Evolutionary conservation across 2,797 vertebrate genomes (phyloP), one percentile per base, ranked within the genome.

Genomic region (Florisuga fusca): DNA sequence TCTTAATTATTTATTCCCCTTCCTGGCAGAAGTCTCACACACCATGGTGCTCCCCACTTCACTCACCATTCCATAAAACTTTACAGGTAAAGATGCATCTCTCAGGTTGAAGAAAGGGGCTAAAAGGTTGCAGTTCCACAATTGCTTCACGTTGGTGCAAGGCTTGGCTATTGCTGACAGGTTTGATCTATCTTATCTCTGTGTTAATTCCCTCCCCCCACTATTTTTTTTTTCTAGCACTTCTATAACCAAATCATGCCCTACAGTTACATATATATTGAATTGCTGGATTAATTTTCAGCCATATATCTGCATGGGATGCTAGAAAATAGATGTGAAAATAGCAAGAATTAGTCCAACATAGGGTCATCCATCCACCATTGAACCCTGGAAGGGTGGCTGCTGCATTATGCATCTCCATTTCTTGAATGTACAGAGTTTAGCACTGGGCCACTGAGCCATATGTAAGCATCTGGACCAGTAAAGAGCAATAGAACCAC

Each of bases 1-100:
- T 43, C 45, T 72, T 81, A 77, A 76, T 91, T 94, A 81, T 85
- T 94, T 81, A 85, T 85, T 54, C 12, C 33, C 67, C 59, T 53
- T 88, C 1, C 0, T 12, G 48, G 64, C 45, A 8, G 33, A 71
- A 77, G 71, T 85, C 84, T 67, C 59, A 41, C 26, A 22, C 0
- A 0, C 22, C 23, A 4, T 4, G 31, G 59, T 88, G 64, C 71
- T 80, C 59, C 77, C 59, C 54, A 25, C 64, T 77, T 67, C 50
- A 27, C 36, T 76, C 5, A 3, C 27, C 4, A 0, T 76, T 72
- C 71, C 59, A 73, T 67, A 76, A 81, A 58, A 71, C 31, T 85
- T 88, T 81, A 68, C 38, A 77, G 75, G 84, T 25, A 67, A 67
- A 63, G 54, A 46, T 31, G 31, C 71, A 31, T 58, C 71, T 67